phyloP scores from a whole-genome alignment of 1,140 invertebrate genomes.

The Lanistes nyassanus region DNA sequence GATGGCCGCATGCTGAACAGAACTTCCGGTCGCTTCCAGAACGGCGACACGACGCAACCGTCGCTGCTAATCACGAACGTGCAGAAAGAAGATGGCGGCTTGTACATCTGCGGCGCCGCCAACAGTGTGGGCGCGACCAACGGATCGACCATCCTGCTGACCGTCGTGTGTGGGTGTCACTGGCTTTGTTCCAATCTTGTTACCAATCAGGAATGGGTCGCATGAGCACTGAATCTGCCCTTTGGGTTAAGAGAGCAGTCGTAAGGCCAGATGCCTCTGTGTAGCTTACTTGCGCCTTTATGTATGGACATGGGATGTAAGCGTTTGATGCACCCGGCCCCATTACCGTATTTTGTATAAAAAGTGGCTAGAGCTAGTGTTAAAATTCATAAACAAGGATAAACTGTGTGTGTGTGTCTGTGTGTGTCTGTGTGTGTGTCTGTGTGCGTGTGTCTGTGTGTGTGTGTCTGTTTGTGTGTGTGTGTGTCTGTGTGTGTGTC shows the following conservation, averaged over 20 bases:
- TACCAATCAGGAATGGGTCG: no score
- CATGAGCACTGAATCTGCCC: no score
- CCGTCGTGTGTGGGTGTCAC: conserved; percentile 2
- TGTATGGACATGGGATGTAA: no score
- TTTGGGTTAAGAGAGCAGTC: no score
- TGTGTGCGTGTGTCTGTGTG: conserved; percentile 14
- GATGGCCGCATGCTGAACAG: not conserved
- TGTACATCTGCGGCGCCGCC: conserved; percentile 6
- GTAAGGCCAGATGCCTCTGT: no score
- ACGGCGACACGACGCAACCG: not conserved
- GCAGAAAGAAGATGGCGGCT: not conserved
- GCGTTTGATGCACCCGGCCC: no score
- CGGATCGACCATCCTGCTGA: not conserved
- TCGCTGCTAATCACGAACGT: conserved; percentile 3
- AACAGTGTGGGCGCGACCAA: conserved; percentile 10
- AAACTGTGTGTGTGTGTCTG: conserved; percentile 4
- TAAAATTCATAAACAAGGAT: no score
- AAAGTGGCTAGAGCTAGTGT: no score
- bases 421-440: conserved; percentile 6
- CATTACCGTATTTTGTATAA: no score
- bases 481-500: no score
- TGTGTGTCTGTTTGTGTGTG: conserved; percentile 1
- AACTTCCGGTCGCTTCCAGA: not conserved
- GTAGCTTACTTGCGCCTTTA: no score
- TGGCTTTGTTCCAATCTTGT: not conserved